These are phyloP conservation scores for Hylomyscus alleni DNA, from an alignment of 2,797 vertebrate genomes.

Conservation along the genomic window DNA sequence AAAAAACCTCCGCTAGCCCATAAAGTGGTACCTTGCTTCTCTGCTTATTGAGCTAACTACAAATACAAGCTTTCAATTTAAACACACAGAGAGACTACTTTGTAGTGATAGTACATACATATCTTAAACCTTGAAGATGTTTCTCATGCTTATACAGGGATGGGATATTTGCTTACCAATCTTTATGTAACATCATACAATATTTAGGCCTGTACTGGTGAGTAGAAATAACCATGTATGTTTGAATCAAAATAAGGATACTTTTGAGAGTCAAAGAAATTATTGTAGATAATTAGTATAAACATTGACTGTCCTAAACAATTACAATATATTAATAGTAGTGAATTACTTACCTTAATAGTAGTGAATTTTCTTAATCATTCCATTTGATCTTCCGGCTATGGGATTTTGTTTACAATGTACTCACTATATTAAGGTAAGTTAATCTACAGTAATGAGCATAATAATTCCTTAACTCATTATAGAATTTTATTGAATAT, in stretches of 20 bases:
- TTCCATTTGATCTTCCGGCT: background rate
- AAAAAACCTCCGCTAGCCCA: background rate
- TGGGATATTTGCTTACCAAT: background rate
- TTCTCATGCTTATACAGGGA: background rate
- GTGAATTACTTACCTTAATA: background rate
- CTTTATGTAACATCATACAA: slow-evolving; percentile 5
- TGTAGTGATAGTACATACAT: background rate
- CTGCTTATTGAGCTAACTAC: background rate
- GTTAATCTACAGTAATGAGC: slow-evolving; percentile 10
- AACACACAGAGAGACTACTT: slow-evolving; percentile 2
- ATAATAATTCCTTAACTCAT: background rate
- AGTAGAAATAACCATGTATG: background rate
- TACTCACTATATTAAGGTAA: background rate
- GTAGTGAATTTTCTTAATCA: background rate
- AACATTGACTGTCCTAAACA: background rate
- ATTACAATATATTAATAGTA: background rate
- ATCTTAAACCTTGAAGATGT: background rate
- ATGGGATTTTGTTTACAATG: background rate
- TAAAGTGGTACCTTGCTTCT: background rate
- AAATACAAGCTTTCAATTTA: slow-evolving; percentile 1
- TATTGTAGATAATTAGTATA: slow-evolving; percentile 23
- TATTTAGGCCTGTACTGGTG: background rate
- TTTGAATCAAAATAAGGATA: slow-evolving; percentile 7
- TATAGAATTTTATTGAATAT: slow-evolving; percentile 31
- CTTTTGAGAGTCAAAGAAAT: slow-evolving; percentile 33